These are phyloP conservation scores for Lutra lutra DNA, from an alignment of 2,797 vertebrate species.

Conservation along the genomic window DNA sequence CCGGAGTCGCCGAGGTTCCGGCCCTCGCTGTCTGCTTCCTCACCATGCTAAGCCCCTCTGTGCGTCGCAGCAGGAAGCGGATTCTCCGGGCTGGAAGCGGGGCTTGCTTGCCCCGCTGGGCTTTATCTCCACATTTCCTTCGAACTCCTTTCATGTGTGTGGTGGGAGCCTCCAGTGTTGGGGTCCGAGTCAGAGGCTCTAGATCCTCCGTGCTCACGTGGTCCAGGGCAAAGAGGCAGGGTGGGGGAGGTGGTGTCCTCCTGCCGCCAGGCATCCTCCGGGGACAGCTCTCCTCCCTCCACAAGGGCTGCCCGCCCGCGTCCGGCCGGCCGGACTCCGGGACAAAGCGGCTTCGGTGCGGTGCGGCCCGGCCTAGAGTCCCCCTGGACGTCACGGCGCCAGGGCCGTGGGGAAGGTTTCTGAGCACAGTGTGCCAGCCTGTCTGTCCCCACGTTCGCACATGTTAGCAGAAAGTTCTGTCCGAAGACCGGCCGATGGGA, in stretches of 20 bases:
- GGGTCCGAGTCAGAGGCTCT: rapidly evolving
- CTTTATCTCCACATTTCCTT: not conserved
- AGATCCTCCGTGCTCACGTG: rapidly evolving
- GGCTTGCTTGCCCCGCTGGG: not conserved
- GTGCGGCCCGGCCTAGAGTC: not conserved
- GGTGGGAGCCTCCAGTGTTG: not conserved
- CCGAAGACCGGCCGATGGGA: not conserved
- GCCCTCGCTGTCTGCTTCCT: not conserved
- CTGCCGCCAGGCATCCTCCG: not conserved
- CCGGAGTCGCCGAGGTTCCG: not conserved
- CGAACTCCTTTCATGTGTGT: not conserved
- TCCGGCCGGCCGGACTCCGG: rapidly evolving
- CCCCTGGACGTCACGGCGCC: rapidly evolving
- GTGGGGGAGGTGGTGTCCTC: not conserved
- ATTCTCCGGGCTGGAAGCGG: not conserved
- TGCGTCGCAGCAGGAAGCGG: not conserved
- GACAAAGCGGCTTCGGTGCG: too few species aligned
- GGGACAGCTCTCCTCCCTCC: too few species aligned
- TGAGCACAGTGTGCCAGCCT: not conserved
- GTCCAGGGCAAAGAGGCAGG: rapidly evolving
- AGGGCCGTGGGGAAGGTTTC: not conserved
- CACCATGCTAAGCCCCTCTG: rapidly evolving
- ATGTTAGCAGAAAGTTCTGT: not conserved
- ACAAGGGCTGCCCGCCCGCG: not conserved
- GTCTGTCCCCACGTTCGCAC: not conserved